Conservation (phyloP, 2,888 invertebrate genomes). For the Leptopilina drosophilae region DNA sequence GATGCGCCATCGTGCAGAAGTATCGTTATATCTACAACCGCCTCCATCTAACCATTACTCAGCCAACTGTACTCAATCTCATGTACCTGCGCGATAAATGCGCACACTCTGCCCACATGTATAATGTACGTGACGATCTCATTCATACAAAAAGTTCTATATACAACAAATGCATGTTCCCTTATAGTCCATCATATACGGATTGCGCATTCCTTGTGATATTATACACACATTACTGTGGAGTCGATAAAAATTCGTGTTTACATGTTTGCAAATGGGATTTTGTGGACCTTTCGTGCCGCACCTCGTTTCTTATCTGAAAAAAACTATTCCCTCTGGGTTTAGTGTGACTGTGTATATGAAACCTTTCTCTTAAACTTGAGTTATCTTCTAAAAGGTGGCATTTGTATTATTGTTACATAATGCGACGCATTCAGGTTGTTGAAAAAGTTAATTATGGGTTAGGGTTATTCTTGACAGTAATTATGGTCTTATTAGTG, state of each 20-base stretch:
- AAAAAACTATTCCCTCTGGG: background rate
- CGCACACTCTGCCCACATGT: constrained; percentile 17
- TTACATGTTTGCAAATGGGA: constrained; percentile 17
- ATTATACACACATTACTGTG: too few species aligned
- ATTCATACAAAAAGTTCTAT: constrained; percentile 26
- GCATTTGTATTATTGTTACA: constrained; percentile 21
- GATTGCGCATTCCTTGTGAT: constrained; percentile 6
- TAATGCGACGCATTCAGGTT: background rate
- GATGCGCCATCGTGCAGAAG: constrained; percentile 22
- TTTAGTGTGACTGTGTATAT: constrained; percentile 10
- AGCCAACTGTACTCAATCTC: constrained; percentile 35
- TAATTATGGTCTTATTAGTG: too few species aligned
- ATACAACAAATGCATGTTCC: background rate
- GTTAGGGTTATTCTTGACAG: background rate
- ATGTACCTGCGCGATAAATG: constrained; percentile 36
- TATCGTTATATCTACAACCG: constrained; percentile 33
- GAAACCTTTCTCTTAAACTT: constrained; percentile 31
- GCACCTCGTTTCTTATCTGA: constrained; percentile 33
- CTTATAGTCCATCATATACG: constrained; percentile 11
- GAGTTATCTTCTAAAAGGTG: constrained; percentile 13
- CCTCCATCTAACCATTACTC: constrained; percentile 26
- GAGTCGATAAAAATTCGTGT: background rate
- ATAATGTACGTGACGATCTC: constrained; percentile 11
- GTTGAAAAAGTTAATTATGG: background rate
- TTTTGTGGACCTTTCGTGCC: constrained; percentile 28